Evolutionary conservation across 2,113 vertebrate genomes (phyloP).

Genomic region (Ameiurus melas): DNA sequence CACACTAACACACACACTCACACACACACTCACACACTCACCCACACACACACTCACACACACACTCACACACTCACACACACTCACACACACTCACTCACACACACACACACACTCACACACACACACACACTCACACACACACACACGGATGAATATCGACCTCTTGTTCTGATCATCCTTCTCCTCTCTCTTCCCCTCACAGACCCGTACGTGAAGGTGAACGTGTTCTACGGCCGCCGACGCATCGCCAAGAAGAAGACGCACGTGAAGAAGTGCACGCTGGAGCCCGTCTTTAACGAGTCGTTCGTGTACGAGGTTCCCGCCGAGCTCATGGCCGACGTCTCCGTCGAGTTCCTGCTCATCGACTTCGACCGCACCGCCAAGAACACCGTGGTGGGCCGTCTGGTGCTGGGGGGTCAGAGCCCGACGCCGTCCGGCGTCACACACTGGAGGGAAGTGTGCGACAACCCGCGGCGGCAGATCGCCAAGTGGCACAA

Average conservation of each 20-base stretch:
- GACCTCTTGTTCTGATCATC: not conserved
- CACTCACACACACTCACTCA: not conserved
- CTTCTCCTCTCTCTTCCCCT: conserved; percentile 4
- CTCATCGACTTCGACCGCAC: conserved; percentile 86
- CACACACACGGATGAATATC: not conserved
- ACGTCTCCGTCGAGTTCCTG: conserved; percentile 83
- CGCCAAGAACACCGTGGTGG: conserved; percentile 84
- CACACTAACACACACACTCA: no score
- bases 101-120: no score
- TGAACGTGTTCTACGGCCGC: conserved; percentile 83
- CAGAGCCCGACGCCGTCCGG: conserved; percentile 75
- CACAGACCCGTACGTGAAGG: conserved; percentile 86
- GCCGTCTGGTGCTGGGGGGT: conserved; percentile 79
- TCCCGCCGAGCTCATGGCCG: conserved; percentile 77
- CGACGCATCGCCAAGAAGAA: conserved; percentile 89
- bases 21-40: not conserved
- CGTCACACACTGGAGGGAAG: conserved; percentile 80
- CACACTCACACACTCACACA: not conserved
- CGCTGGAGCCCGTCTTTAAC: conserved; percentile 84
- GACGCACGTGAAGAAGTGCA: conserved; percentile 87
- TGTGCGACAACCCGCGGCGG: conserved; percentile 77
- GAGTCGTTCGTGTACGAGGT: conserved; percentile 87
- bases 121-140: conserved; percentile 6
- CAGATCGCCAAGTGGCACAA: conserved; percentile 84
- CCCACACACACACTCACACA: no score